phyloP scores from a whole-genome alignment of 2,113 vertebrate species.

The Noctilio leporinus region DNA sequence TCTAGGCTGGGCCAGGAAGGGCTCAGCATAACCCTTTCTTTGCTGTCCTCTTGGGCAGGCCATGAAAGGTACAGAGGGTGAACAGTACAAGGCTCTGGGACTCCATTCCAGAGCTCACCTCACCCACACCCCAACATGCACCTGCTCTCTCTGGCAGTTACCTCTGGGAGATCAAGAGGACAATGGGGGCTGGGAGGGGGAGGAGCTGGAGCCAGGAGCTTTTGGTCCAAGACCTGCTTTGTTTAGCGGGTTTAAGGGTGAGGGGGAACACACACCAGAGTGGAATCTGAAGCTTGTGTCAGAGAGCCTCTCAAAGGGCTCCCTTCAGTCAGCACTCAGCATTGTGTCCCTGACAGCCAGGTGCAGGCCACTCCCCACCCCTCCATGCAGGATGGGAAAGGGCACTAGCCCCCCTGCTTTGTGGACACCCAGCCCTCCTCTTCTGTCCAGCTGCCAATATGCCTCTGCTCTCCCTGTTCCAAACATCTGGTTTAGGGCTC shows the following conservation, averaged over 20 bases:
- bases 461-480: neutral
- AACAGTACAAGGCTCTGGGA: neutral
- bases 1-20: neutral
- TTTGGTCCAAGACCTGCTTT: conserved; percentile 2
- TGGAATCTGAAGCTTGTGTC: neutral
- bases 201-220: neutral
- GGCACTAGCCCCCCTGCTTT: neutral
- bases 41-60: neutral
- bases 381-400: neutral
- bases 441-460: neutral
- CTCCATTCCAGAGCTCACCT: neutral
- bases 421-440: neutral
- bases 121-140: neutral
- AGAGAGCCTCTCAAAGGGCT: neutral
- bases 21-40: neutral
- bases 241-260: neutral
- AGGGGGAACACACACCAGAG: neutral
- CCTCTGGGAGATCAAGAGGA: neutral
- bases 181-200: neutral
- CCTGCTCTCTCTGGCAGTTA: neutral
- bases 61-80: neutral
- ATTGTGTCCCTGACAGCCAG: neutral
- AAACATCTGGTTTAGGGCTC: neutral
- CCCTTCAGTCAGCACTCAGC: neutral
- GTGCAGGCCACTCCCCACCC: neutral